Evolutionary conservation across 2,888 invertebrate species (phyloP).

Genomic region (Biston betularia): DNA sequence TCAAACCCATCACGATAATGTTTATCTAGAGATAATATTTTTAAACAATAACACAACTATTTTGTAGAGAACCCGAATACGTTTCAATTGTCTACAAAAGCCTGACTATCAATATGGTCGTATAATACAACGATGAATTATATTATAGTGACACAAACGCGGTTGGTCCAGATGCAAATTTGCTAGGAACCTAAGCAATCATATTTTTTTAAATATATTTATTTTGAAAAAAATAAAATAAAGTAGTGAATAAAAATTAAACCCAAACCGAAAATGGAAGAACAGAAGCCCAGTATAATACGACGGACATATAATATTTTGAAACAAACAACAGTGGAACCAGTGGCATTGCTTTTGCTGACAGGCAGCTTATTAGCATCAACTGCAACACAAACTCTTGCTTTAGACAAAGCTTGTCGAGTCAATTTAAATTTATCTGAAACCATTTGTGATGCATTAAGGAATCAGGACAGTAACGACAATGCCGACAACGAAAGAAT

Average conservation of each 20-base stretch:
- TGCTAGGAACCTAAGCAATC: not conserved
- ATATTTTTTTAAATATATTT: not conserved
- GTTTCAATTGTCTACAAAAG: too few species aligned
- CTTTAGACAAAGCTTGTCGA: slow-evolving; percentile 55
- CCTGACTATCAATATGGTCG: not conserved
- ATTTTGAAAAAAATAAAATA: not conserved
- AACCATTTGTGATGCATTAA: slow-evolving; percentile 88
- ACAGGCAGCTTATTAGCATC: slow-evolving; percentile 59
- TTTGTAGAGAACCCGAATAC: not conserved
- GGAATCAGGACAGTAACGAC: slow-evolving; percentile 85
- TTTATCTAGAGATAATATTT: slow-evolving; percentile 6
- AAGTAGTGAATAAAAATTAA: not conserved
- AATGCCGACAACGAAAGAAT: slow-evolving; percentile 70
- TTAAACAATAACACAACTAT: not conserved
- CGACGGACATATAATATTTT: not conserved
- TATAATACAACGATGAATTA: not conserved
- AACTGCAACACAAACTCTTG: slow-evolving; percentile 76
- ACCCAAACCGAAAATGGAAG: slow-evolving; percentile 1
- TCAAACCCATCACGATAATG: not conserved
- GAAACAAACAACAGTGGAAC: slow-evolving; percentile 18
- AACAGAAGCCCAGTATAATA: slow-evolving; percentile 2
- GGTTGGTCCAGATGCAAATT: not conserved
- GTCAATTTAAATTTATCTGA: slow-evolving; percentile 89
- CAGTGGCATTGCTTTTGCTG: slow-evolving; percentile 5
- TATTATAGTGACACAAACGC: slow-evolving; percentile 2